A percentile compares a stretch with the other conserved stretches of the same genome.
Conservation (phyloP, 2,888 invertebrate species). For the Allacma fusca region DNA sequence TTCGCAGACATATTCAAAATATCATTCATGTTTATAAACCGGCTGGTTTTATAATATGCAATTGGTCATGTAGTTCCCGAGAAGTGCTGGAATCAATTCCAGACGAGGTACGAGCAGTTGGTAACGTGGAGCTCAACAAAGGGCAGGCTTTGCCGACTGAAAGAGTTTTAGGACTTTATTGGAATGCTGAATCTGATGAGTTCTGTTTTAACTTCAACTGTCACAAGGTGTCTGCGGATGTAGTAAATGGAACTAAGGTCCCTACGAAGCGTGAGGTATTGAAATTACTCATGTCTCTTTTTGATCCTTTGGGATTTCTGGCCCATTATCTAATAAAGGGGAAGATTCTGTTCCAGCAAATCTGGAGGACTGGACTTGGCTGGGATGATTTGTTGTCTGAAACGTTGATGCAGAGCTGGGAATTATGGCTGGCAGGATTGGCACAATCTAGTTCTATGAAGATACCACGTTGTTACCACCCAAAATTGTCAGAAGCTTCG, state of each 20-base stretch:
- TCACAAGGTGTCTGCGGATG: conserved; percentile 3
- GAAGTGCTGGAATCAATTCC: background rate
- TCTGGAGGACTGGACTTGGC: conserved; percentile 59
- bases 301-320: conserved; percentile 62
- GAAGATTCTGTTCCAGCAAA: conserved; percentile 61
- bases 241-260: background rate
- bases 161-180: background rate
- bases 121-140: too few relatives aligned
- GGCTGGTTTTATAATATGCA: background rate
- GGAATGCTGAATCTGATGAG: background rate
- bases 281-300: conserved; percentile 58
- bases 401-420: conserved; percentile 27
- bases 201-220: background rate
- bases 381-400: conserved; percentile 60
- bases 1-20: too few relatives aligned
- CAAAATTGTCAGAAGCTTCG: background rate
- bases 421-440: conserved; percentile 29
- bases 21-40: background rate
- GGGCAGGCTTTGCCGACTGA: background rate
- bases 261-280: conserved; percentile 60
- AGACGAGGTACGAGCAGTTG: too few relatives aligned
- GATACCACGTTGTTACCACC: conserved; percentile 37
- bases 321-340: conserved; percentile 55
- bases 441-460: background rate
- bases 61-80: background rate